Evolutionary conservation across 2,797 vertebrate species (phyloP), one percentile per base, ranked within the genome.

Genomic region (Phoxinus dragarum): DNA sequence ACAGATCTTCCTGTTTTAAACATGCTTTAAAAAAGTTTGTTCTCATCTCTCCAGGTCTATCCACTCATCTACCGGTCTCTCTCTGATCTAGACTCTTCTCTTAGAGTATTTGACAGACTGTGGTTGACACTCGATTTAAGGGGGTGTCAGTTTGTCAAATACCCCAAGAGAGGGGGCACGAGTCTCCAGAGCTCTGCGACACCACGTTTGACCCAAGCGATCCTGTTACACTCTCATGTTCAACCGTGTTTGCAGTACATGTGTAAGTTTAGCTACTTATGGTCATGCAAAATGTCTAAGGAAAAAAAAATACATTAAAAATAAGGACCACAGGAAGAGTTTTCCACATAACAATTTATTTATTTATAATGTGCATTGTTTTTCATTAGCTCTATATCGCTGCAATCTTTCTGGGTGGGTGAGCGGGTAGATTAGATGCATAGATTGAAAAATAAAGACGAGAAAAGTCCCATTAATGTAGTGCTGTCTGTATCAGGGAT

Each of bases 91-190:
- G 95, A 94, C 94, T 91, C 94, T 93, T 92, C 97, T 92, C 98
- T 99, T 96, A 94, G 98, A 98, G 98, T 99, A 98, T 99, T 99
- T 99, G 98, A 97, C 96, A 97, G 98, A 97, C 98, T 99, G 98
- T 98, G 96, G 96, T 94, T 80, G 96, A 98, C 98, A 99, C 98
- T 99, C 96, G 93, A 85, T 96, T 90, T 96, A 89, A 92, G 93
- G 95, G 96, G 98, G 98, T 99, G 98, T 99, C 98, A 99, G 98
- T 99, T 99, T 99, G 98, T 99, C 98, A 99, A 99, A 99, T 99
- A 99, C 98, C 97, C 98, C 96, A 99, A 99, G 98, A 97, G 98
- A 96, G 96, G 96, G 94, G 97, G 91, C 92, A 94, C 91, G 94
- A 90, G 71, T 93, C 96, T 87, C 54, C 91, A 80, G 56, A 78